Percentiles rank a stretch among this genome's conserved stretches.
These are phyloP conservation scores for Dascillus cervinus DNA, from an alignment of 2,888 invertebrate genomes.

Conservation along the genomic window DNA sequence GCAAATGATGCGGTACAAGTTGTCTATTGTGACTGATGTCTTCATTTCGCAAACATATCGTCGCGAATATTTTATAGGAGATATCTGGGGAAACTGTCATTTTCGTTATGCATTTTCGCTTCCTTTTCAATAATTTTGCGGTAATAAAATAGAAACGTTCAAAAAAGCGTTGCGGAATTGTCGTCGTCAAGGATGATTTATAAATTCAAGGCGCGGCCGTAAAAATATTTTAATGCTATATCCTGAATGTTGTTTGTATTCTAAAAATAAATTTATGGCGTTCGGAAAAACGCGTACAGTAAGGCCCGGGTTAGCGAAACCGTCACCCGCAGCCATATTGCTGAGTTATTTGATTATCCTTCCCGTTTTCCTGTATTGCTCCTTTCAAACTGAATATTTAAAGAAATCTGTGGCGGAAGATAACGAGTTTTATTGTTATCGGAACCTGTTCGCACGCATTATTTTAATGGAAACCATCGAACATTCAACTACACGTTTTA, in stretches of 20 bases:
- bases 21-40: too few species aligned
- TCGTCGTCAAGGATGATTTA: slow-evolving; percentile 20
- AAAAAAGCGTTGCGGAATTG: slow-evolving; percentile 16
- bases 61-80: too few species aligned
- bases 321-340: slow-evolving; percentile 24
- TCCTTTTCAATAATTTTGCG: too few species aligned
- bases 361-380: slow-evolving; percentile 15
- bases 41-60: too few species aligned
- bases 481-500: too few species aligned
- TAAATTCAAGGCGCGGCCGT: slow-evolving; percentile 20
- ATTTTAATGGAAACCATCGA: too few species aligned
- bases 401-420: slow-evolving; percentile 14
- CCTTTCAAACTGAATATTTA: slow-evolving; percentile 14
- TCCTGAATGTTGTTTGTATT: slow-evolving; percentile 21
- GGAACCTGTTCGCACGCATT: background rate
- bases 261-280: slow-evolving; percentile 23
- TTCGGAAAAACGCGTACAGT: slow-evolving; percentile 18
- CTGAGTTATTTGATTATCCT: slow-evolving; percentile 29
- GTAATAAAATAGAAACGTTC: slow-evolving; percentile 8
- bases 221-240: slow-evolving; percentile 24
- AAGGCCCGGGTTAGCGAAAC: slow-evolving; percentile 14
- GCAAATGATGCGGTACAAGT: too few species aligned
- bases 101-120: too few species aligned
- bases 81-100: too few species aligned
- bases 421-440: background rate